Evolutionary conservation across 2,797 vertebrate species (phyloP), one percentile per base, ranked within the genome.

Genomic region (Mionectes olivaceus): DNA sequence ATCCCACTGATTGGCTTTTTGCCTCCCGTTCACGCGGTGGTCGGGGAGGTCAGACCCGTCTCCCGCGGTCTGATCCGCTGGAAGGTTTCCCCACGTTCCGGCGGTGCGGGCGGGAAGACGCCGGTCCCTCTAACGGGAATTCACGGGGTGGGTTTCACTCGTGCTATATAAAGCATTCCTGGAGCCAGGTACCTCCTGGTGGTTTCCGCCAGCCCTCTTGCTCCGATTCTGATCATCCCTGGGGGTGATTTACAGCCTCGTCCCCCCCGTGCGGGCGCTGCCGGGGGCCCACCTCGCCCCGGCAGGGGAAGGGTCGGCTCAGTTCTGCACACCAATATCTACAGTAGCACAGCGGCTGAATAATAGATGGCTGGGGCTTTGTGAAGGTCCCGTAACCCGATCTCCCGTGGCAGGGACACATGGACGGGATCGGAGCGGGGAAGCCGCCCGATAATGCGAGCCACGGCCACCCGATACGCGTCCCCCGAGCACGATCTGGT

Each of bases 341-440:
- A 91, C 78, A 23, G 93, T 74, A 86, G 95, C 83, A 15, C 63
- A 7, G 50, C 11, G 27, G 89, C 88, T 97, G 94, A 97, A 97
- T 97, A 96, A 97, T 97, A 80, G 90, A 97, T 97, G 97, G 47
- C 61, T 28, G 88, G 84, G 19, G 74, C 95, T 96, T 96, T 96
- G 97, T 94, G 94, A 73, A 81, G 94, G 90, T 75, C 78, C 84
- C 9, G 97, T 90, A 97, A 97, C 88, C 64, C 7, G 97, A 98
- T 82, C 97, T 4, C 33, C 33, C 86, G 2, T 63, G 33, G 37
- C 95, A 81, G 95, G 84, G 95, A 79, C 94, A 25, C 95, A 22
- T 2, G 89, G 95, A 56, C 92, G 70, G 96, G 41, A 73, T 73
- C 22, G 74, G 86, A 89, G 90, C 76, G 64, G 94, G 95, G 91